A percentile compares a stretch with the other conserved stretches of the same genome.
These are phyloP conservation scores for rabbit (Oryctolagus cuniculus) DNA, from an alignment of 2,113 vertebrate genomes.

Conservation along the genomic window mOryCun1.1 NC_091447.1:17421501-17422000, in stretches of 20 bases:
- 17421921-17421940: background rate
- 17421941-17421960: slow-evolving; percentile 26
- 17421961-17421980: background rate
- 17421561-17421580: background rate
- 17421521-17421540: background rate
- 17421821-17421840: background rate
- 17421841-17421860: background rate
- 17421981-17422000: background rate
- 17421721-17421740: background rate
- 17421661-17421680: background rate
- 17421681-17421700: background rate
- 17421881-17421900: slow-evolving; percentile 29
- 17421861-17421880: background rate
- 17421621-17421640: background rate
- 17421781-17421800: background rate
- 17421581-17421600: background rate
- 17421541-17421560: background rate
- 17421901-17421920: background rate
- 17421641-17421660: background rate
- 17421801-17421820: background rate
- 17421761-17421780: background rate
- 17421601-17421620: background rate
- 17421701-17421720: slow-evolving; percentile 26
- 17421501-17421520: background rate
- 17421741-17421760: background rate